Evolutionary conservation across 2,113 vertebrate species (phyloP).

Genomic region (Taurulus bubalis): DNA sequence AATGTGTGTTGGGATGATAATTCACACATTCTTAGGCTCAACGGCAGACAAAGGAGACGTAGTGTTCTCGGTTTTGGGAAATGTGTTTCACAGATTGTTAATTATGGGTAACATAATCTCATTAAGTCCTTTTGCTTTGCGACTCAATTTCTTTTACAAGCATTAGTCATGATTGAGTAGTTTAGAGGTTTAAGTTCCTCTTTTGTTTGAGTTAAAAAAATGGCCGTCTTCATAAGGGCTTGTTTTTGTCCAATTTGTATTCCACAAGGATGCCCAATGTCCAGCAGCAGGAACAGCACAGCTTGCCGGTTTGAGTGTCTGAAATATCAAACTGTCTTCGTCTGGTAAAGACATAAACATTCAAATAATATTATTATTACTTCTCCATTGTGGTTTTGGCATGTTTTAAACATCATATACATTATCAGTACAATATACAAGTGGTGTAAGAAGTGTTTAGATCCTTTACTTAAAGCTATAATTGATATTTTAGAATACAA

Average conservation of each 20-base stretch:
- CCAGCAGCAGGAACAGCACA: conserved; percentile 37
- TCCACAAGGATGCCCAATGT: conserved; percentile 42
- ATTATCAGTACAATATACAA: not conserved
- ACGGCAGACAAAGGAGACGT: conserved; percentile 53
- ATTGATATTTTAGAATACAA: not conserved
- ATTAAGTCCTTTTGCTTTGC: conserved; percentile 74
- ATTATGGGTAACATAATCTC: conserved; percentile 78
- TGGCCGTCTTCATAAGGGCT: conserved; percentile 45
- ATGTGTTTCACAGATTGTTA: conserved; percentile 74
- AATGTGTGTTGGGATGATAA: conserved; percentile 87
- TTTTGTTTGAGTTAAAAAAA: conserved; percentile 67
- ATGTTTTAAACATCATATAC: not conserved
- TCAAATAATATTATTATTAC: not conserved
- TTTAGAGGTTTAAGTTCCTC: conserved; percentile 69
- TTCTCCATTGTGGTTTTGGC: not conserved
- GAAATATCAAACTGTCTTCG: conserved; percentile 25
- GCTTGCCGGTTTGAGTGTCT: conserved; percentile 13
- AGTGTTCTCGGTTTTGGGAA: conserved; percentile 60
- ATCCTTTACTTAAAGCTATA: not conserved
- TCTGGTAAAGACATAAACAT: conserved; percentile 17
- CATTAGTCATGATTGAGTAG: conserved; percentile 72
- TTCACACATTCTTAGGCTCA: conserved; percentile 78
- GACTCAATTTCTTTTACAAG: conserved; percentile 76
- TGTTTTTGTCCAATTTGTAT: conserved; percentile 56
- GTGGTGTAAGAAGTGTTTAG: not conserved